phyloP scores from a whole-genome alignment of 2,797 vertebrate species.

The Lepilemur ruficaudatus region DNA sequence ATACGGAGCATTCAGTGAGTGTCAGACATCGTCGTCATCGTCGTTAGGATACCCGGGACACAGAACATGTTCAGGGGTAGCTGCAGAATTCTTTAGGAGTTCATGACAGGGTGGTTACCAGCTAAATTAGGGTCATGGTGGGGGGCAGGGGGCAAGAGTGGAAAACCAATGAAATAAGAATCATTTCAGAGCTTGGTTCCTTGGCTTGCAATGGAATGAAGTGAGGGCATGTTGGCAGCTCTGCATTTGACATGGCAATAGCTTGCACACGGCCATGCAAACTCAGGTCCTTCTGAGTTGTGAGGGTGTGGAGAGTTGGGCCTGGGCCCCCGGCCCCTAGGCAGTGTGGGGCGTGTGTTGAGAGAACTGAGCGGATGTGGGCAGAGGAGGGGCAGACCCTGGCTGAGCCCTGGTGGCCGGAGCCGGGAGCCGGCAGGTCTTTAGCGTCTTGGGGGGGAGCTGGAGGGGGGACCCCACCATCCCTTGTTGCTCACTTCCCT shows the following conservation, averaged over 20 bases:
- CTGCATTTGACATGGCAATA: not conserved
- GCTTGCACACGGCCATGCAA: not conserved
- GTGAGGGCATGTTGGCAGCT: not conserved
- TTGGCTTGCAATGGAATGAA: not conserved
- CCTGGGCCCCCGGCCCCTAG: not conserved
- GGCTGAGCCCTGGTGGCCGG: not conserved
- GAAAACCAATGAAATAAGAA: not conserved
- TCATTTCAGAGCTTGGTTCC: not conserved
- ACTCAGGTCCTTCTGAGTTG: not conserved
- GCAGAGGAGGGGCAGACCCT: accelerated
- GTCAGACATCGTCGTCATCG: not conserved
- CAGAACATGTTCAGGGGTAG: not conserved
- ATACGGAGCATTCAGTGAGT: not conserved
- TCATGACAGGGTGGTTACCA: not conserved
- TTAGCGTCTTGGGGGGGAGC: not conserved
- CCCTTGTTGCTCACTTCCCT: not conserved
- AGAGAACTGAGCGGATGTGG: accelerated
- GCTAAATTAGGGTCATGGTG: not conserved
- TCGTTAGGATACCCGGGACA: not conserved
- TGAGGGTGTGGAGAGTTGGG: not conserved
- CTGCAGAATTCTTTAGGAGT: not conserved
- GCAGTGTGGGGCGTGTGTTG: not conserved
- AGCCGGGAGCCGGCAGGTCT: not conserved
- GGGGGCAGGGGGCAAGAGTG: not conserved
- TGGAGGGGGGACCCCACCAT: not conserved